These are phyloP conservation scores for Drosophila seguyi DNA, from an alignment of 1,140 invertebrate genomes.

Conservation along the genomic window DNA sequence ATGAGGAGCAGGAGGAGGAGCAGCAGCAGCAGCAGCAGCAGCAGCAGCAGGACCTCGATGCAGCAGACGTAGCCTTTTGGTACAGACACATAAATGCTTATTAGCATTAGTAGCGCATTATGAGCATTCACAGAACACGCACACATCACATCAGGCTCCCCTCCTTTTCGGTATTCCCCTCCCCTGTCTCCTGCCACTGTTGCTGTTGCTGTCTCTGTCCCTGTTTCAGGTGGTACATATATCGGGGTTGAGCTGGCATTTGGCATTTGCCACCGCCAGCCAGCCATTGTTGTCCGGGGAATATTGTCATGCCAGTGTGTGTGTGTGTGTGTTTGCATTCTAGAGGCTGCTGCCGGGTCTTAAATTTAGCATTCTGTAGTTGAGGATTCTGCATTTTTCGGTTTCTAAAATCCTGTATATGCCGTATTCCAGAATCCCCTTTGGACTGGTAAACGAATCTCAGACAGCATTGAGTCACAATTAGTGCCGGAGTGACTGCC, in stretches of 20 bases:
- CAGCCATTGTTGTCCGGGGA: slow-evolving; percentile 43
- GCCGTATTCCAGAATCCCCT: neutral
- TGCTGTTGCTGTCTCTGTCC: neutral
- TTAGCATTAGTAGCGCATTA: slow-evolving; percentile 76
- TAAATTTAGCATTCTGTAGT: slow-evolving; percentile 27
- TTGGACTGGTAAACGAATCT: neutral
- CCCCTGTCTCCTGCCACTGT: slow-evolving; percentile 6
- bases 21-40: neutral
- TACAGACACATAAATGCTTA: slow-evolving; percentile 69
- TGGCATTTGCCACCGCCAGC: slow-evolving; percentile 45
- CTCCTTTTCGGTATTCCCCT: neutral
- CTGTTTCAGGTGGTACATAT: slow-evolving; percentile 9
- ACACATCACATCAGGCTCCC: slow-evolving; percentile 3
- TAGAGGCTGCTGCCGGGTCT: slow-evolving; percentile 14
- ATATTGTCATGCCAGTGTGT: slow-evolving; percentile 41
- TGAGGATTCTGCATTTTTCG: slow-evolving; percentile 3
- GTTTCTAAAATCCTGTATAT: neutral
- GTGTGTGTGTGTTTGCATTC: slow-evolving; percentile 17
- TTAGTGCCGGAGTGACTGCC: slow-evolving; percentile 10
- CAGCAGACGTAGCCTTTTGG: slow-evolving; percentile 21
- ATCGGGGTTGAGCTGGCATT: slow-evolving; percentile 39
- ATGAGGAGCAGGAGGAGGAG: neutral
- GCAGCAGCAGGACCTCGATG: slow-evolving; percentile 2
- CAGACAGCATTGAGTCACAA: slow-evolving; percentile 10
- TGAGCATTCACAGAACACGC: slow-evolving; percentile 57